Conservation (phyloP, 2,888 invertebrate genomes). For the Agelastica alni region DNA sequence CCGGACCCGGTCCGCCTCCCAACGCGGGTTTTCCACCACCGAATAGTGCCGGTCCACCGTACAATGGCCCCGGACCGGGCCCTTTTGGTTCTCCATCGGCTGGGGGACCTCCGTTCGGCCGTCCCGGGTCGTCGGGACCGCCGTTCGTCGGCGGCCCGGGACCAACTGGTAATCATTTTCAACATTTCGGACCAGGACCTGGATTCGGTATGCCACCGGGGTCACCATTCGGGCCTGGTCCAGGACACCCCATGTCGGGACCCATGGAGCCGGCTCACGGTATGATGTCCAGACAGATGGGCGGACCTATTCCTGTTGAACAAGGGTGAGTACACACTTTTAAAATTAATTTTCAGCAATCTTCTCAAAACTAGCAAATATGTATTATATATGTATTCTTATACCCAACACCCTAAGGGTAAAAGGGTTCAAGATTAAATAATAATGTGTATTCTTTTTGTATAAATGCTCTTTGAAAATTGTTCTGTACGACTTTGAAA, state of each 20-base stretch:
- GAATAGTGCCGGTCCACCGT: conserved; percentile 65
- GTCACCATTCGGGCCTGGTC: conserved; percentile 71
- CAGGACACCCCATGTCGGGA: conserved; percentile 65
- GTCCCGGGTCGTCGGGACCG: conserved; percentile 70
- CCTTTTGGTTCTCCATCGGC: conserved; percentile 71
- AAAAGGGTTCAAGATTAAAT: no score
- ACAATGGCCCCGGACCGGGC: conserved; percentile 67
- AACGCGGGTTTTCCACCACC: conserved; percentile 62
- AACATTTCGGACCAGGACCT: conserved; percentile 64
- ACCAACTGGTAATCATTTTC: conserved; percentile 71
- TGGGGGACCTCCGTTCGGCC: conserved; percentile 65
- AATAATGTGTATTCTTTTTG: no score
- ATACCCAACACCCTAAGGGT: no score
- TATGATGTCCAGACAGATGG: conserved; percentile 65
- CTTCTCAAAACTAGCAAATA: no score
- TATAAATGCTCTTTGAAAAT: no score
- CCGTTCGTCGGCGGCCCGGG: conserved; percentile 70
- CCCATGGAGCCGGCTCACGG: conserved; percentile 67
- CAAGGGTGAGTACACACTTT: conserved; percentile 73
- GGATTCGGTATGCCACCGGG: conserved; percentile 74
- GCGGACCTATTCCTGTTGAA: conserved; percentile 78
- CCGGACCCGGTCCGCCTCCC: conserved; percentile 69
- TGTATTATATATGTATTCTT: no score
- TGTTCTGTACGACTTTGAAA: no score
- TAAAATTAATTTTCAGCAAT: no score